Evolutionary conservation across 2,113 vertebrate genomes (phyloP).

Genomic region (Siniperca chuatsi): DNA sequence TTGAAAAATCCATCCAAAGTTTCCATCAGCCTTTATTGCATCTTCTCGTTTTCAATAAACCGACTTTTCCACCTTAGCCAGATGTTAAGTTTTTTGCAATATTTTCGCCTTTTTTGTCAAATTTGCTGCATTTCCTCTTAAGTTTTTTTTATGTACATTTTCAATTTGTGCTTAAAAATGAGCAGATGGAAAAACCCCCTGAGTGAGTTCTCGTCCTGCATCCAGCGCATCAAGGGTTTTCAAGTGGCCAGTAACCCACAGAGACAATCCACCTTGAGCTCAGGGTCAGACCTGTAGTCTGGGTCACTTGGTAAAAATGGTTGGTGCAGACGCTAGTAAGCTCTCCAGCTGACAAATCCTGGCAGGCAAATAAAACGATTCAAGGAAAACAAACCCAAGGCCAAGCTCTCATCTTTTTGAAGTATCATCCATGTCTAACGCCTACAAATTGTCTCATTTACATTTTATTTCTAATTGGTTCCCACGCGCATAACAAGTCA

Average conservation of each 20-base stretch:
- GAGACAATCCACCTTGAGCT: not conserved
- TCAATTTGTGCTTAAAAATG: too few relatives aligned
- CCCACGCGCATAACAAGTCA: not conserved
- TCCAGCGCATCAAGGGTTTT: not conserved
- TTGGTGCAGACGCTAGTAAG: not conserved
- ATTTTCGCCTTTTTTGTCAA: too few relatives aligned
- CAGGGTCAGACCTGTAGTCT: not conserved
- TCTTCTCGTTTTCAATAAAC: too few relatives aligned
- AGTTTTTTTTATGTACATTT: too few relatives aligned
- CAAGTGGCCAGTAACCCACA: too few relatives aligned
- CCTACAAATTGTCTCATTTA: not conserved
- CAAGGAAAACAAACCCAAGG: not conserved
- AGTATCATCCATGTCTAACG: not conserved
- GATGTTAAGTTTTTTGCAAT: too few relatives aligned
- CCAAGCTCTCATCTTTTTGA: not conserved
- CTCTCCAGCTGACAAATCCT: not conserved
- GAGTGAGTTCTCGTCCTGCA: too few relatives aligned
- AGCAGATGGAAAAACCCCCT: too few relatives aligned
- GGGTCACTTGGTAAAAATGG: not conserved
- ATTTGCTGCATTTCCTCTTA: too few relatives aligned
- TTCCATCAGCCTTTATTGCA: too few relatives aligned
- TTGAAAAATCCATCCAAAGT: too few relatives aligned
- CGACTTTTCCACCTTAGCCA: too few relatives aligned
- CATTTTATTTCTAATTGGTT: not conserved
- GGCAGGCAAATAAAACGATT: not conserved